A percentile compares a stretch with the other conserved stretches of the same genome.
Conservation (phyloP, 2,888 invertebrate species). For the Lasioglossum morio region DNA sequence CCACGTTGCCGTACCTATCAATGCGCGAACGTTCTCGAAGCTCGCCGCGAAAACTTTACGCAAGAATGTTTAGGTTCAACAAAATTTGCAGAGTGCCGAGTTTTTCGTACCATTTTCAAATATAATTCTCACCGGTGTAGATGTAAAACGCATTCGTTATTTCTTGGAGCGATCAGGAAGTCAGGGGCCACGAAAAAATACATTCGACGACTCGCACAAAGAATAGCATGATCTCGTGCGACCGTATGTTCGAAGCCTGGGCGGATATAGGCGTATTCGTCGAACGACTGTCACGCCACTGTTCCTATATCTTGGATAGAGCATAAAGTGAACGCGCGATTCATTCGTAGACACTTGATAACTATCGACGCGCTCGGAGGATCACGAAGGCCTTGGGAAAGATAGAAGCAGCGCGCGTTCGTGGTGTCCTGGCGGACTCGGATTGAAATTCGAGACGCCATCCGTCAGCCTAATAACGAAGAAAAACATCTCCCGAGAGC, state of each 20-base stretch:
- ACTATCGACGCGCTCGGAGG: neutral
- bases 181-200: neutral
- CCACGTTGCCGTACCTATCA: neutral
- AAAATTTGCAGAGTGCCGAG: neutral
- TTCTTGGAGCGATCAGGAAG: neutral
- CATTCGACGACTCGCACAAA: neutral
- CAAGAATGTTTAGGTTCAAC: neutral
- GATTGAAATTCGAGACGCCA: slow-evolving; percentile 39
- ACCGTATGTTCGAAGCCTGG: neutral
- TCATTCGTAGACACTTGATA: neutral
- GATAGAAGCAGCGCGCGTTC: neutral
- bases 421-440: slow-evolving; percentile 20
- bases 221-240: neutral
- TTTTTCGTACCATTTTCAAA: neutral
- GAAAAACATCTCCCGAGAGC: slow-evolving; percentile 24
- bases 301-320: neutral
- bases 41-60: neutral
- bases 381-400: neutral
- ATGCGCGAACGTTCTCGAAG: neutral
- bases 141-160: neutral
- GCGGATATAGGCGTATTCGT: neutral
- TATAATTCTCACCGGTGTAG: neutral
- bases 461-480: slow-evolving; percentile 26
- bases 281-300: neutral
- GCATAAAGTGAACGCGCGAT: neutral